These are phyloP conservation scores for Pseudomugil tenellus DNA, from an alignment of 2,797 vertebrate genomes.

Conservation along the genomic window DNA sequence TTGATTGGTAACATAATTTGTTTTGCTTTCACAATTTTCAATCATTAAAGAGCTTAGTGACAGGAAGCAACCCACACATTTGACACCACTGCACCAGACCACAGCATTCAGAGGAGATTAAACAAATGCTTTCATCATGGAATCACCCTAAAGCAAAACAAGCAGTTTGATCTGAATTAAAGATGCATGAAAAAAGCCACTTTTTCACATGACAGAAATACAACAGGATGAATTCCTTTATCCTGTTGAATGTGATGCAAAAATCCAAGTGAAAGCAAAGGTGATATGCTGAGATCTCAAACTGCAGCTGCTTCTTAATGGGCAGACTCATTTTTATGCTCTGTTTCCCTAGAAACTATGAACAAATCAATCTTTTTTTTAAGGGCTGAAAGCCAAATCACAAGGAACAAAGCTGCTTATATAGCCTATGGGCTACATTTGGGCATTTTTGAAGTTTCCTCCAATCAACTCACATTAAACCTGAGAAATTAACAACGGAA, in stretches of 20 bases:
- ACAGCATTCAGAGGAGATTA: neutral
- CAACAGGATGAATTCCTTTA: neutral
- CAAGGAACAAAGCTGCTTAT: neutral
- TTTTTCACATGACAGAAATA: neutral
- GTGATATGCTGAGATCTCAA: neutral
- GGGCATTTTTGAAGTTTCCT: too few relatives aligned
- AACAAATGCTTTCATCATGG: neutral
- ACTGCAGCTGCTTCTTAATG: conserved; percentile 5
- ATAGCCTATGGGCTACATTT: neutral
- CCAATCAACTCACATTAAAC: conserved; percentile 6
- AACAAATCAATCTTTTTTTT: conserved; percentile 11
- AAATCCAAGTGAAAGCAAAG: conserved; percentile 8
- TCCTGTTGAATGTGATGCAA: neutral
- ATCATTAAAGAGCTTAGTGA: neutral
- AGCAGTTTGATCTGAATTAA: conserved; percentile 4
- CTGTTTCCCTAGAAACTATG: neutral
- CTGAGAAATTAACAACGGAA: conserved; percentile 28
- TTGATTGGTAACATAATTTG: neutral
- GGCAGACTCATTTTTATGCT: neutral
- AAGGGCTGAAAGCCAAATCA: neutral
- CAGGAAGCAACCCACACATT: conserved; percentile 16
- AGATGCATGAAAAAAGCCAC: neutral
- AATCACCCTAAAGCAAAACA: neutral
- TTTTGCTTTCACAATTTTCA: conserved; percentile 3
- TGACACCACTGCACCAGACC: neutral